A percentile compares a stretch with the other conserved stretches of the same genome.
These are phyloP conservation scores for Lasioglossum vierecki DNA, from an alignment of 2,888 invertebrate species.

Conservation along the genomic window DNA sequence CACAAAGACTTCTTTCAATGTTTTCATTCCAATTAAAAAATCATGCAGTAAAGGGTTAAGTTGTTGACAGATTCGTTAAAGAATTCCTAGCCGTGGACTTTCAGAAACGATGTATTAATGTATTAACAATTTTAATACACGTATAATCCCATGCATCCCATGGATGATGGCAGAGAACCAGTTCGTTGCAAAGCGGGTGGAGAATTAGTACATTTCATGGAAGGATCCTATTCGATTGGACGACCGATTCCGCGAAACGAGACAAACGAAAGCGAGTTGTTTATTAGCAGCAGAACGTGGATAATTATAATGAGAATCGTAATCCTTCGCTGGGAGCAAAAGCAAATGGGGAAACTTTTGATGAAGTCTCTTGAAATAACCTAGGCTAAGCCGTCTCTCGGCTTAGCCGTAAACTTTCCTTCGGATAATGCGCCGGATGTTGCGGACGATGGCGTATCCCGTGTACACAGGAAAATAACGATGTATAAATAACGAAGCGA, in stretches of 20 bases:
- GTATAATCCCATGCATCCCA: too few relatives aligned
- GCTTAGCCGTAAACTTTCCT: constrained; percentile 48
- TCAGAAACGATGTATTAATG: too few relatives aligned
- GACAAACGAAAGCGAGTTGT: constrained; percentile 40
- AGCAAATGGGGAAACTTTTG: constrained; percentile 59
- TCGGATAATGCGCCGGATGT: constrained; percentile 39
- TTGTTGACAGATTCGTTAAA: too few relatives aligned
- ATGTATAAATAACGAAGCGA: constrained; percentile 30
- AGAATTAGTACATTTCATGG: background rate
- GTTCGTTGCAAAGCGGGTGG: background rate
- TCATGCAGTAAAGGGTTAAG: too few relatives aligned
- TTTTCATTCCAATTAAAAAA: too few relatives aligned
- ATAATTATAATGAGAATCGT: constrained; percentile 59
- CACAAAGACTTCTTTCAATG: too few relatives aligned
- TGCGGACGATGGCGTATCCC: background rate
- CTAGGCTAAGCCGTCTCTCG: constrained; percentile 44
- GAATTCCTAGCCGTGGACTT: too few relatives aligned
- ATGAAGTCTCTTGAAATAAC: constrained; percentile 60
- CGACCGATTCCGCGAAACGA: background rate
- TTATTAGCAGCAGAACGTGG: constrained; percentile 26
- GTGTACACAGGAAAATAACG: constrained; percentile 11
- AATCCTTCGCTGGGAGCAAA: constrained; percentile 40
- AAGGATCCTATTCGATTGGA: background rate
- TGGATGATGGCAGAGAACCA: too few relatives aligned
- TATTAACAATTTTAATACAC: too few relatives aligned